A percentile compares a stretch with the other conserved stretches of the same genome.
Evolutionary conservation across 2,888 invertebrate species (phyloP).

Genomic region (Cantharis rustica): DNA sequence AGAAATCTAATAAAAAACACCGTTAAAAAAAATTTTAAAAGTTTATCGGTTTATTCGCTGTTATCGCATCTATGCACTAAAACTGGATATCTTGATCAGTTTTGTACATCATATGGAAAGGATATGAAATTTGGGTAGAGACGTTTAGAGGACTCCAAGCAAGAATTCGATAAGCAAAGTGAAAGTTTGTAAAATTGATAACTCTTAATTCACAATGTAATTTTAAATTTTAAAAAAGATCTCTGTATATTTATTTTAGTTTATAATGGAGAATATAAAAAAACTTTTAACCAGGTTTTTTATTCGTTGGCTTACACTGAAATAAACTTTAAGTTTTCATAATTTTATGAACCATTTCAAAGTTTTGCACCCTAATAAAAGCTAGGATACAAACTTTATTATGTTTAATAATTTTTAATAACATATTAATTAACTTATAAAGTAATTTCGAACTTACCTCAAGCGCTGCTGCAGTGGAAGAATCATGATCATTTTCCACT

Average conservation of each 20-base stretch:
- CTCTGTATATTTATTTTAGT: not conserved
- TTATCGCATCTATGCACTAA: too few relatives aligned
- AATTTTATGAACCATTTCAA: not conserved
- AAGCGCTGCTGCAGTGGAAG: conserved; percentile 88
- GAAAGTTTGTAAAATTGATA: not conserved
- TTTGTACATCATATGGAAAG: not conserved
- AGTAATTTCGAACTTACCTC: conserved; percentile 64
- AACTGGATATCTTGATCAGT: not conserved
- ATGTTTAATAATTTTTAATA: not conserved
- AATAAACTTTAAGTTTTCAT: not conserved
- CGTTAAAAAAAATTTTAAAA: too few relatives aligned
- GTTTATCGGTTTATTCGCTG: too few relatives aligned
- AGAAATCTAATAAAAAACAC: too few relatives aligned
- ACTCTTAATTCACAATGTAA: not conserved
- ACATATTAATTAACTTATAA: not conserved
- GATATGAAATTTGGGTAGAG: not conserved
- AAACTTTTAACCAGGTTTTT: not conserved
- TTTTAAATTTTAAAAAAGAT: not conserved
- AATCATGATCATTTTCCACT: conserved; percentile 94
- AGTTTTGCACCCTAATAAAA: not conserved
- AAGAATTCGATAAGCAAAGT: not conserved
- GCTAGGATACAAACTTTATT: not conserved
- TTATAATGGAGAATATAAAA: not conserved
- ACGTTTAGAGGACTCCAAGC: not conserved
- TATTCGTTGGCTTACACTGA: not conserved